Base-by-base conservation (phyloP, 2,113 vertebrate species). In the Cololabis saira region DNA sequence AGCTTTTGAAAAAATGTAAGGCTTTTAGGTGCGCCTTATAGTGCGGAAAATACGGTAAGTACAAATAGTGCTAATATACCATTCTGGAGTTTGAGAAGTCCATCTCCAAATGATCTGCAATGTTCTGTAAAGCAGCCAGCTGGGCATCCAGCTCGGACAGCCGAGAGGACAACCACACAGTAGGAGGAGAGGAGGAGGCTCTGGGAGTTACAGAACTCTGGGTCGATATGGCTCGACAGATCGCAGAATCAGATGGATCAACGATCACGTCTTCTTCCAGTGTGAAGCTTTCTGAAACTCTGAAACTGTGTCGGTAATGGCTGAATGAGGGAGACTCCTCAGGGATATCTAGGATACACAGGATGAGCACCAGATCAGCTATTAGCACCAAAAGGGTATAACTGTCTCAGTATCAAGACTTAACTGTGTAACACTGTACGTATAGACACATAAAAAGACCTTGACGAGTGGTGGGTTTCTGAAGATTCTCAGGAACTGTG, bases 101-200 rank as follows among this genome's bases (percentile, higher is more conserved):
- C 52, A 66, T 85, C 66, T 98, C 95, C 81, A 97, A 93, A 70
- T 83, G 80, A 69, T 95, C 92, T 9, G 94, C 92, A 16, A 97
- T 92, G 49, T 78, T 90, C 85, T 96, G 94, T 11, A 99, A 79
- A 8, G 89, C 84, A 12, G 83, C 81, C 21, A 98, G 74, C 72
- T 95, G 93, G 24, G 78, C 59, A 40, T 96, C 94, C 75, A 97
- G 93, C 76, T 95, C 85, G 3, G 88, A 90, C 17, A 98, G 90
- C 50, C 88, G 92, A 49, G 88, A 81, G 0, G 89, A 89, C 76
- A 95, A 90, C 71, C 87, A 91, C 42, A 40, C 73, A 30, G 70
- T 9, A 4, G 82, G 59, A 15, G 49, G 15, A 49, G 62, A 41
- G 11, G 79, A 44, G 1, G 51, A 61, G 19, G 21, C 40, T 37